Base-by-base conservation (phyloP, 2,113 vertebrate genomes). In the Tamias sibiricus region DNA sequence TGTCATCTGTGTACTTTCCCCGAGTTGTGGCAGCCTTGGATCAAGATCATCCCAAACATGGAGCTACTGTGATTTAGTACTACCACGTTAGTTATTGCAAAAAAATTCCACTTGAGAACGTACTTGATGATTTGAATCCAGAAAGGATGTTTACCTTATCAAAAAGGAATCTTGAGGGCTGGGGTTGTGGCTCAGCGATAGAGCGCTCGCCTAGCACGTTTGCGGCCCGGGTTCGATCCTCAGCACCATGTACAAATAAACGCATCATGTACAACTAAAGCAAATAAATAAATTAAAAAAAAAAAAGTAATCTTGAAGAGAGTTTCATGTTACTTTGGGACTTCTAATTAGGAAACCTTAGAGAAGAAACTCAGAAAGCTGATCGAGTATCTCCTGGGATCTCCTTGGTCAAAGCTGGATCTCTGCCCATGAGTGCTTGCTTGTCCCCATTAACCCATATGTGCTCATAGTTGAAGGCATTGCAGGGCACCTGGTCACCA, bases 101-200 rank as follows among this genome's bases (percentile, higher is more conserved):
- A 40, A 82, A 87, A 62, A 68, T 90, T 54, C 74, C n/a, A 57
- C 40, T 87, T 72, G 62, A 95, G 64, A 85, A 74, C 22, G 77
- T 47, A 96, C 7, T 28, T 90, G 64, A 68, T 93, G n/a, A 68
- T 82, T 88, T 95, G 72, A 97, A 62, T 94, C 47, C 59, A 76
- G 57, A 79, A 79, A 90, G 20, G 49, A 26, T 90, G 20, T 54
- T 92, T 94, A 91, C 62, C 2, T 77, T 68, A 72, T 71, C 68
- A 76, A 64, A 87, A 90, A 87, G 35, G 52, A 91, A 77, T 66
- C 57, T 89, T 76, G 22, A 75, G n/a, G n/a, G n/a, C n/a, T n/a
- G n/a, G n/a, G n/a, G n/a, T n/a, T n/a, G n/a, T n/a, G n/a, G n/a
- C n/a, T n/a, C n/a, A n/a, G n/a, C n/a, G n/a, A n/a, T n/a, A n/a